Evolutionary conservation across 2,113 vertebrate genomes (phyloP), one percentile per base, ranked within the genome.

Genomic region (Crotophaga sulcirostris): DNA sequence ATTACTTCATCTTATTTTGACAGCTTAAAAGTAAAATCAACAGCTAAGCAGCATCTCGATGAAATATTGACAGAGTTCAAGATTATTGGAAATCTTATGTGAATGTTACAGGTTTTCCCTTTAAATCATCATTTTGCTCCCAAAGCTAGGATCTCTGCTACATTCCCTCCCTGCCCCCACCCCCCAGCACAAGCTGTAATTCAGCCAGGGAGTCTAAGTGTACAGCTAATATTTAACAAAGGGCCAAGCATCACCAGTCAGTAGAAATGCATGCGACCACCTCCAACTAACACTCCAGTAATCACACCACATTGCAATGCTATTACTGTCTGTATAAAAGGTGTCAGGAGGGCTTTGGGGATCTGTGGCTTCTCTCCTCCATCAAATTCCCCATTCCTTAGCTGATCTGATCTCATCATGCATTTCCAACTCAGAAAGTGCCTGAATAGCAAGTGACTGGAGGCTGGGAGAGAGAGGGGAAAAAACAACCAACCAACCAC

Each of bases 181-280:
- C 28, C 2, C 45, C 68, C 47, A 75, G 3, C 64, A 60, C 15
- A 81, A 34, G 79, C 38, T 55, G 44, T 63, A 93, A 92, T 84
- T 95, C 70, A 85, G 78, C 45, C 79, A 62, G 67, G 28, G 80
- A 90, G 42, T 81, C 86, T 38, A 70, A 63, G 64, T 84, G 86
- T 63, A 67, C 58, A 90, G 94, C 91, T 96, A 95, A 97, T 96
- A 90, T 94, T 96, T 97, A 96, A 97, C 94, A 92, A 94, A 93
- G 60, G 60, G 76, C 83, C 80, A 95, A 90, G 94, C 89, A 94
- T 44, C 83, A 70, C 13, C 79, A 86, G 88, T 56, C 7, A 88
- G 80, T 47, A 92, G 85, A 97, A 92, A 93, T 14, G n/a, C 79
- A 67, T 0, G 10, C 2, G 1, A 92, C 58, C 77, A 87, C 73